Evolutionary conservation across 2,113 vertebrate genomes (phyloP).

Genomic region (Chionis minor): DNA sequence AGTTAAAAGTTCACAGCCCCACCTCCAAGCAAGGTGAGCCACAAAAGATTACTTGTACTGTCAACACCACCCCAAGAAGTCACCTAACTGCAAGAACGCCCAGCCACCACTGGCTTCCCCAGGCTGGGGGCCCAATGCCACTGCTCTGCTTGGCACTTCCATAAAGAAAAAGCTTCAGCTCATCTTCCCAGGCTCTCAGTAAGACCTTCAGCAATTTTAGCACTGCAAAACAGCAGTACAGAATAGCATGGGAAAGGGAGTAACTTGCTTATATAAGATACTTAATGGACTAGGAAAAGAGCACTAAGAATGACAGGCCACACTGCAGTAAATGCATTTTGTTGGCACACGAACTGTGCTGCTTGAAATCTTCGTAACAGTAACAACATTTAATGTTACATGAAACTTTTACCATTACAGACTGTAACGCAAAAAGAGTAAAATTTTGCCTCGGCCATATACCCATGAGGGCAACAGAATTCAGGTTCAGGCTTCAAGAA

Average conservation of each 20-base stretch:
- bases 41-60: neutral
- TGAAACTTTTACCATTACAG: neutral
- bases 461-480: neutral
- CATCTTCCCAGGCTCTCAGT: neutral
- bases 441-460: neutral
- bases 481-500: neutral
- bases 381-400: neutral
- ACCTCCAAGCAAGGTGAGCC: neutral
- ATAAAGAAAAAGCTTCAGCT: neutral
- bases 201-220: neutral
- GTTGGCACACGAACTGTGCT: neutral
- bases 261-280: neutral
- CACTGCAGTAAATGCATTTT: neutral
- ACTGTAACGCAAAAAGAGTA: neutral
- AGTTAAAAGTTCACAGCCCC: neutral
- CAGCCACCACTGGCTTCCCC: neutral
- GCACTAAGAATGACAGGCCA: neutral
- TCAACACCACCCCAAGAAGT: neutral
- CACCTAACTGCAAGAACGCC: neutral
- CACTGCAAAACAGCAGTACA: neutral
- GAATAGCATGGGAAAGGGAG: neutral
- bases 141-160: neutral
- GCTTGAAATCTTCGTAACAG: neutral
- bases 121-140: neutral
- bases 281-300: neutral